Evolutionary conservation across 2,113 vertebrate genomes (phyloP).

Genomic region (Porphyrio hochstetteri): DNA sequence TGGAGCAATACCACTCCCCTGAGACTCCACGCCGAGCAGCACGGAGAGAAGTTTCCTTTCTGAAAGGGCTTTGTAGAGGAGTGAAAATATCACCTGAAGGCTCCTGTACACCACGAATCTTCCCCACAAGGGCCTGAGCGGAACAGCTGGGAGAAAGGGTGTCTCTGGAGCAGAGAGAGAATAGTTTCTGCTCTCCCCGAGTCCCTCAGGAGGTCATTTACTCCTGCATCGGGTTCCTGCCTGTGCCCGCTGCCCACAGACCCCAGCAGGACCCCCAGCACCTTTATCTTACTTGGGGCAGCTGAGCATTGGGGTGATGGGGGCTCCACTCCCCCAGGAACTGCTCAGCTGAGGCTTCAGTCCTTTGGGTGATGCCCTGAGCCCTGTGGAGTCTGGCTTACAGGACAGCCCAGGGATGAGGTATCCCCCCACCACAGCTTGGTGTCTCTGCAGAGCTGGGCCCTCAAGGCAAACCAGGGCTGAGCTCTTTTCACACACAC

Average conservation of each 20-base stretch:
- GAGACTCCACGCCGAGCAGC: fast-evolving
- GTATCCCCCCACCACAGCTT: no score
- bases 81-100: background rate
- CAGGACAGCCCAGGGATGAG: no score
- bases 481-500: no score
- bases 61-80: background rate
- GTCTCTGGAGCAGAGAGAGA: background rate
- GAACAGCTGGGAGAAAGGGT: background rate
- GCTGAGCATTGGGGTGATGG: no score
- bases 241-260: background rate
- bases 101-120: background rate
- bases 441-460: no score
- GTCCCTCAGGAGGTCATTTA: background rate
- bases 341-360: no score
- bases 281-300: no score
- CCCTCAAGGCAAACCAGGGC: no score
- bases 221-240: background rate
- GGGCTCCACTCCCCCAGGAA: no score
- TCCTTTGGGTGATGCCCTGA: no score
- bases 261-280: no score
- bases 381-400: no score
- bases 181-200: background rate
- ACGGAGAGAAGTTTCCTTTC: background rate
- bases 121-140: background rate
- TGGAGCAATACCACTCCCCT: background rate